Percentiles rank a stretch among this genome's conserved stretches.
Conservation (phyloP, 2,113 vertebrate species). For the Callithrix jacchus region DNA sequence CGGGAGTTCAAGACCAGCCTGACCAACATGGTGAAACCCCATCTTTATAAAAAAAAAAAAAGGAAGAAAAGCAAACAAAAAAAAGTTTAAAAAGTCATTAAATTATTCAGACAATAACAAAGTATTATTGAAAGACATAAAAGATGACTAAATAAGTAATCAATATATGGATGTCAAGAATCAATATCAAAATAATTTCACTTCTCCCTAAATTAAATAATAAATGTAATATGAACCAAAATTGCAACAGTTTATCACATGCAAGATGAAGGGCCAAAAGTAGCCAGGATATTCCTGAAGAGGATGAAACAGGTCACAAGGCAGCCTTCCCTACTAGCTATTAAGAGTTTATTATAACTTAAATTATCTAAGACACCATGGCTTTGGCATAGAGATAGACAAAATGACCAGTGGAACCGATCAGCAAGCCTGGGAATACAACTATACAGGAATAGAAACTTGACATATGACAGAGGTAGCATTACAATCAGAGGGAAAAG, state of each 20-base stretch:
- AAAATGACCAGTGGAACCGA: background rate
- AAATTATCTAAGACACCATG: background rate
- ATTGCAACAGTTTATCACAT: background rate
- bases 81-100: background rate
- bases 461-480: background rate
- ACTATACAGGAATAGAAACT: background rate
- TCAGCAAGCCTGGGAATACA: background rate
- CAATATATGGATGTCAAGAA: background rate
- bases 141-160: slow-evolving; percentile 12
- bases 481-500: background rate
- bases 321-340: background rate
- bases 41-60: no score
- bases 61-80: no score
- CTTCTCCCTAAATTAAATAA: background rate
- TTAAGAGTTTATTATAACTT: background rate
- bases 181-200: slow-evolving; percentile 20
- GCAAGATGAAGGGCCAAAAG: background rate
- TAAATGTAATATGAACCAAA: slow-evolving; percentile 26
- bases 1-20: no score
- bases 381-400: background rate
- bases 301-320: background rate
- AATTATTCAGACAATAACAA: slow-evolving; percentile 22
- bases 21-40: no score
- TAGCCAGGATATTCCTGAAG: background rate
- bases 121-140: slow-evolving; percentile 26